Base-by-base conservation (phyloP, 1,140 invertebrate genomes). In the Zaprionus lachaisei region DNA sequence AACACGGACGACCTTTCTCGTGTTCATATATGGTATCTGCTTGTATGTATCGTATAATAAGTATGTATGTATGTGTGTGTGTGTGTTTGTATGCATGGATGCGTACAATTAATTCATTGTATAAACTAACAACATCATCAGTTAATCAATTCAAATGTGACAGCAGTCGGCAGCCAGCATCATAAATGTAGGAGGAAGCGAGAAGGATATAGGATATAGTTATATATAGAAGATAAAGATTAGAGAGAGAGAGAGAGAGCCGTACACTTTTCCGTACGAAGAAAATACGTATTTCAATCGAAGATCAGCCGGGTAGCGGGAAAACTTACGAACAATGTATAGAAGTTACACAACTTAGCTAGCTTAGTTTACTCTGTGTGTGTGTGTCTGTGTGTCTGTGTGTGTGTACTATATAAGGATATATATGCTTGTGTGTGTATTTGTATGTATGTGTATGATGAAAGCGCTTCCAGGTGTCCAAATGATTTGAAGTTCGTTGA, bases 111-210 rank as follows among this genome's bases (percentile, higher is more conserved):
- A 80, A 84, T 89, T 89, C 84, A 87, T 89, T 87, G 80, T 89
- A 80, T 87, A 89, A 87, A 89, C 73, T 87, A 87, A 87, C 83
- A 87, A 89, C 83, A 87, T 86, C 80, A 87, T 87, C 80, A 86
- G 80, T 81, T 81, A 85, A 80, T 82, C 56, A 73, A 83, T 87
- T 70, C 69, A 89, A 75, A 87, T 80, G 77, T 87, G 80, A 74
- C 72, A 71, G 75, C 72, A 65, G 80, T 20, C 72, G 11, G 37
- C 41, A 47, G 41, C n/a, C 81, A 77, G 60, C 28, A 24, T 51
- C 20, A 47, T 47, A 7, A 47, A 47, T 17, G 41, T 9, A 11
- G 17, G 41, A 17, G 41, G 41, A 47, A 47, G 41, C 41, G 22
- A 22, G 20, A 51, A 22, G 38, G 14, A 51, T 14, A 51, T 26